These are phyloP conservation scores for Rhorus exstirpatorius DNA, from an alignment of 2,888 invertebrate species.

Conservation along the genomic window DNA sequence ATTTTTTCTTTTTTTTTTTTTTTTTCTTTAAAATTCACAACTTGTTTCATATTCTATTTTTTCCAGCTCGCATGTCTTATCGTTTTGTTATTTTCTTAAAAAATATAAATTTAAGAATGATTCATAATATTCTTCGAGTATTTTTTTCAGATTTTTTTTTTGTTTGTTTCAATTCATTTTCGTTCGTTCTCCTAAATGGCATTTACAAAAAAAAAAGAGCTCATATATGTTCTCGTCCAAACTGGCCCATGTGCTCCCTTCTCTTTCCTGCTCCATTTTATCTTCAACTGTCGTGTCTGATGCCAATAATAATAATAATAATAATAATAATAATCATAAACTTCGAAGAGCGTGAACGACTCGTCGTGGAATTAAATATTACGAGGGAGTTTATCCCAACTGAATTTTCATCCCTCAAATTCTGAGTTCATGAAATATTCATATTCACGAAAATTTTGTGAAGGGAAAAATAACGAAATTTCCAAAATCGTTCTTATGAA, in stretches of 20 bases:
- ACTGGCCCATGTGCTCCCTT: conserved; percentile 22
- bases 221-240: conserved; percentile 3
- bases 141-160: conserved; percentile 39
- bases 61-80: conserved; percentile 58
- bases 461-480: too few relatives aligned
- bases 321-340: conserved; percentile 48
- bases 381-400: not conserved
- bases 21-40: conserved; percentile 37
- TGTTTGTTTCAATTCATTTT: conserved; percentile 41
- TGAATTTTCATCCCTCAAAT: not conserved
- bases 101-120: conserved; percentile 83
- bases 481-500: too few relatives aligned
- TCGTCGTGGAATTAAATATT: conserved; percentile 28
- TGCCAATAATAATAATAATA: conserved; percentile 32
- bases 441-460: too few relatives aligned
- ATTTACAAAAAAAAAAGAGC: too few relatives aligned
- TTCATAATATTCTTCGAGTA: conserved; percentile 75
- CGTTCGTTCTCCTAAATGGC: not conserved
- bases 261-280: conserved; percentile 32
- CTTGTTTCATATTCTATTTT: conserved; percentile 50
- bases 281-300: not conserved
- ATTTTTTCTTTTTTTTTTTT: too few relatives aligned
- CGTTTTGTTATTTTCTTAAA: conserved; percentile 75
- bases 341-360: conserved; percentile 25
- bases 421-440: not conserved